Evolutionary conservation across 2,888 invertebrate species (phyloP), one percentile per base, ranked within the genome.

Genomic region (Cyaniris semiargus): DNA sequence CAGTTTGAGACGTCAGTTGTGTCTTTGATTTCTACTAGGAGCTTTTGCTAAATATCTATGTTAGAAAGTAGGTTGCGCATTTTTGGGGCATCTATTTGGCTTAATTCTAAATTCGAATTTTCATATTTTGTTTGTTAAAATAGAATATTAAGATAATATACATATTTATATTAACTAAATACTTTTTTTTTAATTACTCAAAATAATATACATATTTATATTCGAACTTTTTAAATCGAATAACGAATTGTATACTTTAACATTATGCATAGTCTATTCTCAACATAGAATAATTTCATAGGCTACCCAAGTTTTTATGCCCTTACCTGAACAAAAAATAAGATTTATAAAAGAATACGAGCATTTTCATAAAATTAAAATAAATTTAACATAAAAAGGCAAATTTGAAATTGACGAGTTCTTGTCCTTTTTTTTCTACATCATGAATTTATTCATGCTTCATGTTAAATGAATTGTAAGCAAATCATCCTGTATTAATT

Each of bases 361-460:
- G 3, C 34, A 70, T n/a, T 48, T 23, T 48, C n/a, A 75, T 75
- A 31, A 27, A 18, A 53, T 75, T 53, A 38, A 53, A 31, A 75
- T 75, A 56, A 53, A 27, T 7, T 75, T 27, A 38, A 74, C 74
- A 74, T 27, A 48, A 23, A 74, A 74, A 44, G 27, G 74, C 21
- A 21, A 72, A 72, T 53, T 53, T 53, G 18, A 18, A 15, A 53
- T 21, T 72, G 72, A 21, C 5, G 23, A 44, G n/a, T 8, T 72
- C 21, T 44, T 44, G 21, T 44, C 21, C 38, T 34, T 72, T 72
- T 72, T 72, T 38, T 38, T 38, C 13, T 23, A 38, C 27, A 27
- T 15, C 48, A 27, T 48, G 74, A 74, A 74, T 74, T n/a, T 74
- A 74, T 48, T 72, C 71, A 38, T 23, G 15, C 48, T 27, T 72